phyloP scores from a whole-genome alignment of 2,797 vertebrate species.

The Aplochiton taeniatus region DNA sequence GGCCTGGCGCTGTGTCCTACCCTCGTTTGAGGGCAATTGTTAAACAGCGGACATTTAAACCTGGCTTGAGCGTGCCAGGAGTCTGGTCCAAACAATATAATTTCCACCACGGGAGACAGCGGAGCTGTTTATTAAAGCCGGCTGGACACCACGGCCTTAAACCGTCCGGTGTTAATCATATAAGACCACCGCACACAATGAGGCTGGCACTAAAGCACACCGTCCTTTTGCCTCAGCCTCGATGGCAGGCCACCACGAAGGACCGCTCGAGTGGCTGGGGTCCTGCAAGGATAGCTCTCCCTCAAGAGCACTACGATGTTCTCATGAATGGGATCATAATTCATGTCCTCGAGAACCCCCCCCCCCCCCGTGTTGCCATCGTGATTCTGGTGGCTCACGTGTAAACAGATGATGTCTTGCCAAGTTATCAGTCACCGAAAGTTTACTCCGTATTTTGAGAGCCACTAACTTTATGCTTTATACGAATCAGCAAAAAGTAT shows the following conservation, averaged over 20 bases:
- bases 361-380: too few relatives aligned
- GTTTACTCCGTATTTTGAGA: too few relatives aligned
- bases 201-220: not conserved
- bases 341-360: too few relatives aligned
- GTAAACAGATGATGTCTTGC: too few relatives aligned
- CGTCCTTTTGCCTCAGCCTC: constrained; percentile 5
- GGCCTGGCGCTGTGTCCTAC: constrained; percentile 33
- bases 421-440: too few relatives aligned
- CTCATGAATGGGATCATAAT: too few relatives aligned
- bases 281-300: not conserved
- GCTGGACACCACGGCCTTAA: constrained; percentile 40
- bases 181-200: not conserved
- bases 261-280: too few relatives aligned
- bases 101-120: constrained; percentile 47
- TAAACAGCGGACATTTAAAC: constrained; percentile 53
- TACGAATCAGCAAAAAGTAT: constrained; percentile 43
- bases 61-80: constrained; percentile 19
- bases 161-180: constrained; percentile 50
- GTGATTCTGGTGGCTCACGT: too few relatives aligned
- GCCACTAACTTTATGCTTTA: constrained; percentile 48
- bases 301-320: too few relatives aligned
- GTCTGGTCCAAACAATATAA: constrained; percentile 38
- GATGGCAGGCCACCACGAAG: too few relatives aligned
- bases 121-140: constrained; percentile 61
- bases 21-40: constrained; percentile 45